A percentile compares a stretch with the other conserved stretches of the same genome.
Conservation (phyloP, 2,113 vertebrate genomes). For the Bubalus kerabau region DNA sequence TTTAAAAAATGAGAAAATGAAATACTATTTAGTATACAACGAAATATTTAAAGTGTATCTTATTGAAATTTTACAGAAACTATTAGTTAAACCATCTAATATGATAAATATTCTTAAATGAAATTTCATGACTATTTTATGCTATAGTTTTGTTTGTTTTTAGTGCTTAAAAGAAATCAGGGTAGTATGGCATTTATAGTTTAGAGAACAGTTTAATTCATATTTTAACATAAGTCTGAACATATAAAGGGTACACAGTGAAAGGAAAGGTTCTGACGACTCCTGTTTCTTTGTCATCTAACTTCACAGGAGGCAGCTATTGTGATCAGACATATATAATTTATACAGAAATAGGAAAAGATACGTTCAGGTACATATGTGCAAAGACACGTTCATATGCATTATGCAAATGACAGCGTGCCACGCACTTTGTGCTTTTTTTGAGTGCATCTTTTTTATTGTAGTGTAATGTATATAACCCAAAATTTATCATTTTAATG, state of each 20-base stretch:
- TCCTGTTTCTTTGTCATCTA: neutral
- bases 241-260: neutral
- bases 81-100: neutral
- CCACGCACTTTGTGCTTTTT: too few species aligned
- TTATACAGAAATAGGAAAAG: neutral
- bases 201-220: neutral
- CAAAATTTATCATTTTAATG: neutral
- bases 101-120: slow-evolving; percentile 20
- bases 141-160: neutral
- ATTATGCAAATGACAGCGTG: neutral
- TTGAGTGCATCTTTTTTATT: neutral
- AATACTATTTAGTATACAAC: neutral
- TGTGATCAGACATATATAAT: neutral
- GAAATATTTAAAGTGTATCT: neutral
- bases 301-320: neutral
- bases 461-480: neutral
- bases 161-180: neutral
- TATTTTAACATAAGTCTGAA: neutral
- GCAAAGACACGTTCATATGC: neutral
- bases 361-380: neutral
- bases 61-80: neutral
- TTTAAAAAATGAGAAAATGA: neutral
- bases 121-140: neutral
- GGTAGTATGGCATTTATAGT: neutral
- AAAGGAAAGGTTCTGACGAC: neutral